Percentiles rank a stretch among this genome's conserved stretches.
Conservation (phyloP, 2,888 invertebrate genomes). For the Nowickia ferox region DNA sequence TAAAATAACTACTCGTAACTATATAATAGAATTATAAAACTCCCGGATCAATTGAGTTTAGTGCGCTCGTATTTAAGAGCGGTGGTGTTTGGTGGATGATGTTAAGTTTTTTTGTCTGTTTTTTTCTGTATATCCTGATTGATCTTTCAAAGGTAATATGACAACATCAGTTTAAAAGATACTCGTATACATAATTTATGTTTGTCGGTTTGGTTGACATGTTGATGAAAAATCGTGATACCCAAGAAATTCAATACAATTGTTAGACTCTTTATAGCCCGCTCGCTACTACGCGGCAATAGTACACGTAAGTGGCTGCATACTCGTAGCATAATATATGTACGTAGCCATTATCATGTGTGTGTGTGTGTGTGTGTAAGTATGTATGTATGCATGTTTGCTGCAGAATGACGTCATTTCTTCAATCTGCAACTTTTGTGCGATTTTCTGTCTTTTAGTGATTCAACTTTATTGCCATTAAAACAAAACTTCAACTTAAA, state of each 20-base stretch:
- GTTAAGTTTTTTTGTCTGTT: not conserved
- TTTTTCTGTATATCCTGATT: conserved; percentile 52
- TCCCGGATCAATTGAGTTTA: conserved; percentile 55
- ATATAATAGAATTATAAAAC: conserved; percentile 22
- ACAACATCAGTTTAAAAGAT: conserved; percentile 52
- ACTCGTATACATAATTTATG: conserved; percentile 65
- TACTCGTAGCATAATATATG: no score
- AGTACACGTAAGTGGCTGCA: no score
- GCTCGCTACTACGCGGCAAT: conserved; percentile 20
- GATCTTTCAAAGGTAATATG: conserved; percentile 64
- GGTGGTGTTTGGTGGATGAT: conserved; percentile 19
- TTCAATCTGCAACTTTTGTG: conserved; percentile 33
- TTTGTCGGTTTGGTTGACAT: conserved; percentile 61
- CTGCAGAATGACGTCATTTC: conserved; percentile 56
- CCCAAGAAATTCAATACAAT: conserved; percentile 67
- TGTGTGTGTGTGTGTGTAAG: not conserved
- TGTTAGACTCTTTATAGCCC: conserved; percentile 54
- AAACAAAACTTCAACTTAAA: conserved; percentile 35
- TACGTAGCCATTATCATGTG: not conserved
- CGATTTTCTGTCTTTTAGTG: conserved; percentile 41
- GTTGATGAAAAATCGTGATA: conserved; percentile 71
- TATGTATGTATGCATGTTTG: not conserved
- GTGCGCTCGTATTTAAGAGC: not conserved
- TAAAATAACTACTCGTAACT: not conserved
- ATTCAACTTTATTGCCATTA: conserved; percentile 36